Evolutionary conservation across 2,888 invertebrate species (phyloP).

Genomic region (Caenorhabditis macrosperma): DNA sequence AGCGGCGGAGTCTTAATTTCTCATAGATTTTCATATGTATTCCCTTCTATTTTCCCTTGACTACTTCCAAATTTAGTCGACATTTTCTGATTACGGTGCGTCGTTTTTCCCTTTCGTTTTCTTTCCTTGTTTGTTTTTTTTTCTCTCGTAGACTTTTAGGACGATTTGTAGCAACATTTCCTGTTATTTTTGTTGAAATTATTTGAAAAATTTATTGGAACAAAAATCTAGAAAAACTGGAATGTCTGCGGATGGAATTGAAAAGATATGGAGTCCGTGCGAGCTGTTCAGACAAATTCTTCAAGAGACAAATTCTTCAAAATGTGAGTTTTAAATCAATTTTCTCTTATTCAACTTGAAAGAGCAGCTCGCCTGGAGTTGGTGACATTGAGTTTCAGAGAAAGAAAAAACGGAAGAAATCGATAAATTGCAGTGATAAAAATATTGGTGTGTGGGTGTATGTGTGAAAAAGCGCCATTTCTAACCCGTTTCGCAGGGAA

Average conservation of each 20-base stretch:
- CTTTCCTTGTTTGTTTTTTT: constrained; percentile 15
- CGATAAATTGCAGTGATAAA: neutral
- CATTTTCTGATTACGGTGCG: constrained; percentile 26
- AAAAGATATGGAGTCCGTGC: constrained; percentile 58
- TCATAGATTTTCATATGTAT: neutral
- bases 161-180: constrained; percentile 8
- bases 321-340: no score
- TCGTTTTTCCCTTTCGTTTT: constrained; percentile 1
- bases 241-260: constrained; percentile 54
- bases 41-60: neutral
- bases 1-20: constrained; percentile 38
- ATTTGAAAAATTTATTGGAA: constrained; percentile 9
- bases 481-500: constrained; percentile 14
- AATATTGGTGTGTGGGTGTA: no score
- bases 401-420: neutral
- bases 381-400: constrained; percentile 17
- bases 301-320: neutral
- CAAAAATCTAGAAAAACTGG: constrained; percentile 14
- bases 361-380: constrained; percentile 46
- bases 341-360: no score
- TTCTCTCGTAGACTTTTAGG: constrained; percentile 6
- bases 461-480: constrained; percentile 8
- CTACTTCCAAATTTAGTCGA: constrained; percentile 5
- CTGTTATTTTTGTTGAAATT: constrained; percentile 6
- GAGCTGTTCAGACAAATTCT: constrained; percentile 34